Conservation (phyloP, 1,140 invertebrate genomes). For the Idris sp. region DNA sequence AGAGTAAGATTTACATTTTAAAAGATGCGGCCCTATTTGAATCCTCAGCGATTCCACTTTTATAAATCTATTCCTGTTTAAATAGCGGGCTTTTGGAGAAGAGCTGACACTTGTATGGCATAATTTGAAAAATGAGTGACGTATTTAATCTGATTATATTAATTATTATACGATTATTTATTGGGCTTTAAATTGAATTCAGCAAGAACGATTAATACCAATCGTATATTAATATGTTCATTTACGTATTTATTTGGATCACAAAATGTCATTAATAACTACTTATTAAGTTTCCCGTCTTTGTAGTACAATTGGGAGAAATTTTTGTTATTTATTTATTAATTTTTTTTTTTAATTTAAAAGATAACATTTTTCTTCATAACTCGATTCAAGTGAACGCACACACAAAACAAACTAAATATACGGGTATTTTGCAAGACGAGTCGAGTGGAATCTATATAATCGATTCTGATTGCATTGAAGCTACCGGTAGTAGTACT, state of each 20-base stretch:
- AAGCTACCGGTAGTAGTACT: conserved; percentile 76
- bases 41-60: conserved; percentile 33
- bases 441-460: conserved; percentile 63
- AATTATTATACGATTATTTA: conserved; percentile 43
- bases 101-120: conserved; percentile 18
- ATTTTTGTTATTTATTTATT: no score
- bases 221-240: conserved; percentile 4
- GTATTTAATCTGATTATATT: conserved; percentile 43
- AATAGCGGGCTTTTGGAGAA: conserved; percentile 25
- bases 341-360: no score
- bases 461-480: conserved; percentile 79
- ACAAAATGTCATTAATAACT: no score
- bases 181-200: conserved; percentile 11
- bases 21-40: conserved; percentile 41
- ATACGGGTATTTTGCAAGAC: conserved; percentile 40
- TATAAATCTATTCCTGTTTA: conserved; percentile 29
- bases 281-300: no score
- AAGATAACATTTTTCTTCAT: conserved; percentile 28
- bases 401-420: conserved; percentile 14
- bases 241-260: background rate
- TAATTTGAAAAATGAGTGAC: conserved; percentile 37
- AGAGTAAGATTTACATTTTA: conserved; percentile 46
- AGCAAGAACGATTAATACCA: conserved; percentile 3
- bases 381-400: conserved; percentile 8
- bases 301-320: no score